phyloP scores from a whole-genome alignment of 2,797 vertebrate species.

The Enoplosus armatus region DNA sequence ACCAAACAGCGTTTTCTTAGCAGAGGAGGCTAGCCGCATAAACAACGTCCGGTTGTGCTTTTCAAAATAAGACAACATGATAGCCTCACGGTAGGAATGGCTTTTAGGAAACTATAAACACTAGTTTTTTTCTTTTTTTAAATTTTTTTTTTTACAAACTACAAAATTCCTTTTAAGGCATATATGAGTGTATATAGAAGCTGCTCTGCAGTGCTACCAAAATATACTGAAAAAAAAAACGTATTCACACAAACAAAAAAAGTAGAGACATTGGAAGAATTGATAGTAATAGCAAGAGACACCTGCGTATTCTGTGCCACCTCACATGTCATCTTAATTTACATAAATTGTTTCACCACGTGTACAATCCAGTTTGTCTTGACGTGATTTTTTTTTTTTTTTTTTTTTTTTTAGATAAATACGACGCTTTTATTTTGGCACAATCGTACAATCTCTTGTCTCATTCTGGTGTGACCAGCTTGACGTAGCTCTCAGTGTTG shows the following conservation, averaged over 20 bases:
- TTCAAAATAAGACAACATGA: conserved; percentile 64
- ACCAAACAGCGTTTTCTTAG: conserved; percentile 60
- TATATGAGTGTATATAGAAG: not conserved
- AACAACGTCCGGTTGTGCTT: conserved; percentile 41
- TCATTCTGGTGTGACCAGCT: conserved; percentile 26
- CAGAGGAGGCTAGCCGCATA: conserved; percentile 30
- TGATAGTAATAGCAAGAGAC: too few relatives aligned
- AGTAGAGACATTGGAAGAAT: not conserved
- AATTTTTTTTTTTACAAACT: not conserved
- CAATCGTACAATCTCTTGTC: conserved; percentile 3
- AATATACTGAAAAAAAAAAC: not conserved
- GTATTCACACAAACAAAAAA: not conserved
- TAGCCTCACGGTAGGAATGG: accelerated
- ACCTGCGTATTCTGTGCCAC: not conserved
- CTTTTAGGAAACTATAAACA: not conserved
- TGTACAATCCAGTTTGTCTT: not conserved
- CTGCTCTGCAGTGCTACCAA: not conserved
- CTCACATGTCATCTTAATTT: not conserved
- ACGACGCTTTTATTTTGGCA: conserved; percentile 48
- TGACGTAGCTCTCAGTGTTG: conserved; percentile 17
- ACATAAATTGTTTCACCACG: not conserved
- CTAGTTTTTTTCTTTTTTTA: accelerated
- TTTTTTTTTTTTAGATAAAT: not conserved
- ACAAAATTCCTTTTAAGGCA: accelerated
- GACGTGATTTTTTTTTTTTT: not conserved